Conservation (phyloP, 2,113 vertebrate species). For the Prietella phreatophila region DNA sequence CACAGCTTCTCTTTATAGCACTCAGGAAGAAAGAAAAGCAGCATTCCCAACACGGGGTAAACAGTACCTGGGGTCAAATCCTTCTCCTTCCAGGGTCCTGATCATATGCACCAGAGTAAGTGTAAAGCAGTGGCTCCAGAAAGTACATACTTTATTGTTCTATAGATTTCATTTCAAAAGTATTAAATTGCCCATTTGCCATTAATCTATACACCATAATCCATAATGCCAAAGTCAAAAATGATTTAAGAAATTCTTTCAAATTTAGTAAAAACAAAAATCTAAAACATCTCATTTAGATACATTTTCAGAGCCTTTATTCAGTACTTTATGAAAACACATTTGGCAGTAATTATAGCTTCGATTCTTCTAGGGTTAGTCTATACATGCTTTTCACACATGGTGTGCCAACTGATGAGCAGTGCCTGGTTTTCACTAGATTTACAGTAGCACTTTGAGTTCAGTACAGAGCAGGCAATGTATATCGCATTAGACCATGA, state of each 20-base stretch:
- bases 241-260: not conserved
- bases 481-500: not conserved
- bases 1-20: constrained; percentile 74
- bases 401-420: not conserved
- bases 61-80: constrained; percentile 83
- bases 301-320: too few relatives aligned
- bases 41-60: constrained; percentile 78
- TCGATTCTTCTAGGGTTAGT: too few relatives aligned
- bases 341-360: too few relatives aligned
- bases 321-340: too few relatives aligned
- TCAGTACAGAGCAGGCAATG: too few relatives aligned
- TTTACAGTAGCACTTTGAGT: not conserved
- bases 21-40: constrained; percentile 82
- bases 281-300: too few relatives aligned
- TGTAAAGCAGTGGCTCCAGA: not conserved
- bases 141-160: not conserved
- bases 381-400: not conserved
- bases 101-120: not conserved
- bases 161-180: not conserved
- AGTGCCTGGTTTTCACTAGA: too few relatives aligned
- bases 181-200: not conserved
- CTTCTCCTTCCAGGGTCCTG: constrained; percentile 82
- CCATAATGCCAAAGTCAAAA: not conserved
- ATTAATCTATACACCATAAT: not conserved
- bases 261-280: too few relatives aligned